Percentiles rank a stretch among this genome's conserved stretches.
These are phyloP conservation scores for Copidosoma floridanum DNA, from an alignment of 1,140 invertebrate species.

Conservation along the genomic window DNA sequence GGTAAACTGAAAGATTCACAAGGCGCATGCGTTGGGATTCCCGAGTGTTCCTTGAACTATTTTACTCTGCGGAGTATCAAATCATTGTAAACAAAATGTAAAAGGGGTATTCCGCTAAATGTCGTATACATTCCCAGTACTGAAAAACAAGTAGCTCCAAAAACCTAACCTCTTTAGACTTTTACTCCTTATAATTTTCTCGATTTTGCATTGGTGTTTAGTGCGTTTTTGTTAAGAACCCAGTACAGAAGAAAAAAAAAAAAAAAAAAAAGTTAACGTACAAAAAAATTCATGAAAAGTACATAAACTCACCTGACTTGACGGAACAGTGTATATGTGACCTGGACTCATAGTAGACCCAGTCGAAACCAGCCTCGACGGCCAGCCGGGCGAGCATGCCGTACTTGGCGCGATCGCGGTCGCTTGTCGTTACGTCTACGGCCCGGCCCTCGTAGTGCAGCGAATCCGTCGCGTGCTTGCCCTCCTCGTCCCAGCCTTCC, in stretches of 20 bases:
- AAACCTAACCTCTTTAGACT: no score
- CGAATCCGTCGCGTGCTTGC: conserved; percentile 74
- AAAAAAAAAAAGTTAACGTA: background rate
- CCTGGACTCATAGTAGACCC: conserved; percentile 95
- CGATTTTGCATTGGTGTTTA: no score
- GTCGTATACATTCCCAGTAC: no score
- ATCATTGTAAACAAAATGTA: no score
- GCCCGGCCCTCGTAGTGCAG: conserved; percentile 95
- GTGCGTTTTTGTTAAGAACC: background rate
- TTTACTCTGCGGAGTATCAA: no score
- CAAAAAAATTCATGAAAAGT: no score
- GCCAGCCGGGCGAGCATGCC: conserved; percentile 95
- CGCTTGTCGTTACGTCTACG: conserved; percentile 92
- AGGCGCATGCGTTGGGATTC: no score
- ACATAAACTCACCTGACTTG: conserved; percentile 87
- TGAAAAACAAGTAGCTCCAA: no score
- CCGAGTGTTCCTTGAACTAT: no score
- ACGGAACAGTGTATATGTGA: conserved; percentile 96
- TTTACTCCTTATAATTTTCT: background rate
- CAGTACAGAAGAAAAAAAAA: background rate
- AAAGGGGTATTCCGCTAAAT: no score
- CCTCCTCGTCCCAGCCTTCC: conserved; percentile 92
- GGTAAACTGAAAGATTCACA: no score
- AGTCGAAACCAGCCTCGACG: conserved; percentile 96
- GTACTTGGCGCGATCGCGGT: conserved; percentile 88